Conservation (phyloP, 2,888 invertebrate genomes). For the Drosophila sordidapex region DNA sequence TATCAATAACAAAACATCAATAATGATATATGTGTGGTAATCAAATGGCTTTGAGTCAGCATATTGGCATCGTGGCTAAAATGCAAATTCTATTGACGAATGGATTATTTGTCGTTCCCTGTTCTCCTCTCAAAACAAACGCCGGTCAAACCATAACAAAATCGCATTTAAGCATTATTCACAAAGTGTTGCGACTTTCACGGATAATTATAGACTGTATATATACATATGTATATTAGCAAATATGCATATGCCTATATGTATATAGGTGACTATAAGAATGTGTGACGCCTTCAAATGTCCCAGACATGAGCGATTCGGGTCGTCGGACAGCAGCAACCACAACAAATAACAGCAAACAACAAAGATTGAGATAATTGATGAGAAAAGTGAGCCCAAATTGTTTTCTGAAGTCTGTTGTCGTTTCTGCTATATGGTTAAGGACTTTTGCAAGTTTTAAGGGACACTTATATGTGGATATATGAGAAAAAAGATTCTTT, state of each 20-base stretch:
- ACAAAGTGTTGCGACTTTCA: conserved; percentile 43
- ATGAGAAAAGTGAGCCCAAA: conserved; percentile 42
- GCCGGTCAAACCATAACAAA: conserved; percentile 55
- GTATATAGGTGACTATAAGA: conserved; percentile 1
- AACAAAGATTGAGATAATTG: conserved; percentile 41
- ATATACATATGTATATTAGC: background rate
- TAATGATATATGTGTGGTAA: conserved; percentile 42
- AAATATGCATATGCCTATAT: conserved; percentile 4
- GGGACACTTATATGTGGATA: background rate
- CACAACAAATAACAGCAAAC: conserved; percentile 5
- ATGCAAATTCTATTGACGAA: conserved; percentile 69
- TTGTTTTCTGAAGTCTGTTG: conserved; percentile 26
- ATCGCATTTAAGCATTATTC: conserved; percentile 44
- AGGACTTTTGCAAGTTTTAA: conserved; percentile 1
- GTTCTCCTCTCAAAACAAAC: conserved; percentile 35
- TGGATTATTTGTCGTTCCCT: conserved; percentile 58
- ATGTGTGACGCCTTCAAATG: conserved; percentile 44
- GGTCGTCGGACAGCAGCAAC: conserved; percentile 58
- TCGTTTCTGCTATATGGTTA: conserved; percentile 4
- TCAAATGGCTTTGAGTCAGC: conserved; percentile 21
- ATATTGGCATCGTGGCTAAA: background rate
- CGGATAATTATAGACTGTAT: conserved; percentile 49
- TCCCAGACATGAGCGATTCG: conserved; percentile 46
- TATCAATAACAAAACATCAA: conserved; percentile 20
- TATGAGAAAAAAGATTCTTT: background rate